Evolutionary conservation across 2,113 vertebrate genomes (phyloP), one percentile per base, ranked within the genome.

Genomic region (Recurvirostra avosetta): DNA sequence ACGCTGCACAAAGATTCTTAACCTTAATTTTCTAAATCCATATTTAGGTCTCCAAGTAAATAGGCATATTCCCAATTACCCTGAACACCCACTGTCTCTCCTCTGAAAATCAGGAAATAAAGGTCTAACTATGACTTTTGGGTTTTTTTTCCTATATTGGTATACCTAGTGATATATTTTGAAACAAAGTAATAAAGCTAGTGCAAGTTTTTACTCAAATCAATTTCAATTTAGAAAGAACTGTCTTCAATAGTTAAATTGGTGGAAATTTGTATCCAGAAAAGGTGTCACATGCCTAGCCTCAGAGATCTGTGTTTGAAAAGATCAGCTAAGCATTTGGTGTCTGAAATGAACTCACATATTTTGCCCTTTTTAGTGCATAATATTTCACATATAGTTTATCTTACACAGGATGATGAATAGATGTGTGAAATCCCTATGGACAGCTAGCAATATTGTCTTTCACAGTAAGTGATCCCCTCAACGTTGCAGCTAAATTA

Each of bases 391-490:
- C 32, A n/a, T 38, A 32, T 1, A 90, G 75, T 75, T 91, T 61
- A 58, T 83, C 66, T 92, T 56, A 81, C 59, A 32, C 5, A 34
- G n/a, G 38, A 93, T 75, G 93, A 96, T 89, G 50, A 94, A 95
- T 78, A 74, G 84, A 85, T 32, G 20, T n/a, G 23, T 89, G 41
- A 68, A 81, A 84, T 76, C 84, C 59, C 74, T 56, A 41, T 55
- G 65, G 86, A 92, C 18, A 86, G 58, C 23, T 21, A 81, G 47
- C 56, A 59, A 63, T 73, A 72, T 36, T 90, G 82, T 92, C 83
- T 92, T 93, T 86, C 74, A 91, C 49, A 90, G 56, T 71, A 94
- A 96, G 91, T 41, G 88, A 94, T 86, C 61, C 49, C 67, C 79
- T 86, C 63, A 72, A 74, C 4, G 30, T 74, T 43, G 21, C 58